Percentiles rank a stretch among this genome's conserved stretches.
phyloP scores from a whole-genome alignment of 2,797 vertebrate genomes.

The Oryzias sinensis region DNA sequence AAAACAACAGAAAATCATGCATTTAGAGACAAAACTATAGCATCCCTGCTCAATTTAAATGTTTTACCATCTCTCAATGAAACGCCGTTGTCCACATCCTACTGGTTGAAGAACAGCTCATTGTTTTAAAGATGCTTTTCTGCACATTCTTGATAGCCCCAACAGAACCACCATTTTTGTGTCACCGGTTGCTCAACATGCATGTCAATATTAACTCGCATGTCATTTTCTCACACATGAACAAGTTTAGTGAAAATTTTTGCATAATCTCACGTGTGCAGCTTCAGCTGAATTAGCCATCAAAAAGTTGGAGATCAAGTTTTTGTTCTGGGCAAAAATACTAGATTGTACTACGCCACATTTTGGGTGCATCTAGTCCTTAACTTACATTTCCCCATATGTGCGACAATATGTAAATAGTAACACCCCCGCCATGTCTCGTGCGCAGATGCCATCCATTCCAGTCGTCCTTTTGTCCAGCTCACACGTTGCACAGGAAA shows the following conservation, averaged over 20 bases:
- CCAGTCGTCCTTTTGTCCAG: slow-evolving; percentile 23
- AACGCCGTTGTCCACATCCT: not conserved
- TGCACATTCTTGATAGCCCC: not conserved
- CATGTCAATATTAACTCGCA: not conserved
- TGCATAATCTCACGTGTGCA: no score
- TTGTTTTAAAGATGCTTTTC: not conserved
- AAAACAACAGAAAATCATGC: slow-evolving; percentile 24
- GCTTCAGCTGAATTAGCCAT: no score
- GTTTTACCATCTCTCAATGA: not conserved
- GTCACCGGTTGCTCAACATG: slow-evolving; percentile 8
- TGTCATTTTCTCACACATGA: not conserved
- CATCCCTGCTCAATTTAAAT: slow-evolving; percentile 1
- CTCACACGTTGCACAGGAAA: slow-evolving; percentile 12
- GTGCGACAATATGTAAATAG: slow-evolving; percentile 19
- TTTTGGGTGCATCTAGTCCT: not conserved
- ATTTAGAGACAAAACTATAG: slow-evolving; percentile 13
- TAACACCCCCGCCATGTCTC: not conserved
- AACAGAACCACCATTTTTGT: not conserved
- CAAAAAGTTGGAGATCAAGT: not conserved
- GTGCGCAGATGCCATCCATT: slow-evolving; percentile 59
- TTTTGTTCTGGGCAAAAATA: not conserved
- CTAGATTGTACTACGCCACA: not conserved
- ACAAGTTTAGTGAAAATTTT: not conserved
- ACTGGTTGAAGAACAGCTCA: slow-evolving; percentile 2
- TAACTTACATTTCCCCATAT: not conserved